These are phyloP conservation scores for Callorhinus ursinus DNA, from an alignment of 2,113 vertebrate genomes.

Conservation along the genomic window DNA sequence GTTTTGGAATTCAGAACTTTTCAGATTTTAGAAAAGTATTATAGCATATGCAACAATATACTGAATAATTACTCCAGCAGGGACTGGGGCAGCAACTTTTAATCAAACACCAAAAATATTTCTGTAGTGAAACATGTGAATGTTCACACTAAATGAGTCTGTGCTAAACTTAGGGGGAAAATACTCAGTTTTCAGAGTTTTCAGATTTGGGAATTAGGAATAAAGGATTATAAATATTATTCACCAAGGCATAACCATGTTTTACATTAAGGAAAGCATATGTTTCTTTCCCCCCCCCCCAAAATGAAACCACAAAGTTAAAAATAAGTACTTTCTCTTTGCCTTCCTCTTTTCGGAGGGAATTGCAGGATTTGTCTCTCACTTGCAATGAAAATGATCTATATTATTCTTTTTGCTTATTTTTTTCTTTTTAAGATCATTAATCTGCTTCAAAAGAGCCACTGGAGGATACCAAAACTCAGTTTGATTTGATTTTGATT, in stretches of 20 bases:
- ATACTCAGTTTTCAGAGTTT: slow-evolving; percentile 19
- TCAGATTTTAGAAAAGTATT: neutral
- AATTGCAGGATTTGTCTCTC: neutral
- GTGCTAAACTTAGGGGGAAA: neutral
- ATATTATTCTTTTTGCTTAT: neutral
- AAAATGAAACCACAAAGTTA: neutral
- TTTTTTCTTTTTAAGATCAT: neutral
- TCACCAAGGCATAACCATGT: neutral
- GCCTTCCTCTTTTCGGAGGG: neutral
- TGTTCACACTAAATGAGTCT: slow-evolving; percentile 15
- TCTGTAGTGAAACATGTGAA: slow-evolving; percentile 25
- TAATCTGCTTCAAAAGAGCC: neutral
- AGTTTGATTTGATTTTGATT: slow-evolving; percentile 18
- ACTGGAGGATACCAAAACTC: slow-evolving; percentile 32
- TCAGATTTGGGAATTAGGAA: slow-evolving; percentile 19
- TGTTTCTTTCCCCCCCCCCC: neutral
- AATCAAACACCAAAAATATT: neutral
- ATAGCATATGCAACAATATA: neutral
- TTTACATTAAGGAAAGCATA: neutral
- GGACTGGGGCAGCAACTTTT: neutral
- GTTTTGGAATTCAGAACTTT: neutral
- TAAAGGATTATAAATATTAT: neutral
- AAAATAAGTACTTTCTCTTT: neutral
- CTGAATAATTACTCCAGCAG: neutral
- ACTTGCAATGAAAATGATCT: slow-evolving; percentile 12